Conservation (phyloP, 2,113 vertebrate species). For the Dunckerocampus dactyliophorus region DNA sequence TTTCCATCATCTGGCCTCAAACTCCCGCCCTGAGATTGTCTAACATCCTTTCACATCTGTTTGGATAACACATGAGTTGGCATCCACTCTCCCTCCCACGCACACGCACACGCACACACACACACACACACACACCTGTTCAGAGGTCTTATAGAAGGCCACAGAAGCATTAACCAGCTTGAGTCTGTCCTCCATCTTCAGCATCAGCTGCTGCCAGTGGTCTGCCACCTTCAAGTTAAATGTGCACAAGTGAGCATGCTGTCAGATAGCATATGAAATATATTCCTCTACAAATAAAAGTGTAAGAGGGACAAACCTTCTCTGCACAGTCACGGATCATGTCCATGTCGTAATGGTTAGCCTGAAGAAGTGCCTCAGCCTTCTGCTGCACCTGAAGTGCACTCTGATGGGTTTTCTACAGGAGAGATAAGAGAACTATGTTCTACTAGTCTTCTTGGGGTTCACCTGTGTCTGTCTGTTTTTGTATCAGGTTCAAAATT, state of each 20-base stretch:
- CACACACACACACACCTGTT: conserved; percentile 74
- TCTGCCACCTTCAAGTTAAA: conserved; percentile 79
- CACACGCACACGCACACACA: background rate
- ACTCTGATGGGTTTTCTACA: conserved; percentile 96
- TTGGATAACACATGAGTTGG: background rate
- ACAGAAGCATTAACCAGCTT: conserved; percentile 98
- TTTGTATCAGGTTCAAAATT: too few relatives aligned
- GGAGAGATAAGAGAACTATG: conserved; percentile 14
- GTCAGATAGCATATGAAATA: background rate
- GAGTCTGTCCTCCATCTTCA: conserved; percentile 98
- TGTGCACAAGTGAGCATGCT: background rate
- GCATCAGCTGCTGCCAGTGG: conserved; percentile 98
- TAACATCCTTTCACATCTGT: background rate
- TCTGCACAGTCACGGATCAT: conserved; percentile 98
- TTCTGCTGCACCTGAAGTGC: conserved; percentile 99
- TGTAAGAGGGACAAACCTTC: conserved; percentile 64
- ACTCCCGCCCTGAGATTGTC: background rate
- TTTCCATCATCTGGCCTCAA: background rate
- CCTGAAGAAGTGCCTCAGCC: conserved; percentile 91
- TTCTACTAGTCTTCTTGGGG: background rate
- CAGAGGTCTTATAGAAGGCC: conserved; percentile 98
- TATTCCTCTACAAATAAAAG: background rate
- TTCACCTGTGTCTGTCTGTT: too few relatives aligned
- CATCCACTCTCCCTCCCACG: background rate
- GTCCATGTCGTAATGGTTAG: conserved; percentile 96